Conservation (phyloP, 2,888 invertebrate species). For the Andrena bicolor region DNA sequence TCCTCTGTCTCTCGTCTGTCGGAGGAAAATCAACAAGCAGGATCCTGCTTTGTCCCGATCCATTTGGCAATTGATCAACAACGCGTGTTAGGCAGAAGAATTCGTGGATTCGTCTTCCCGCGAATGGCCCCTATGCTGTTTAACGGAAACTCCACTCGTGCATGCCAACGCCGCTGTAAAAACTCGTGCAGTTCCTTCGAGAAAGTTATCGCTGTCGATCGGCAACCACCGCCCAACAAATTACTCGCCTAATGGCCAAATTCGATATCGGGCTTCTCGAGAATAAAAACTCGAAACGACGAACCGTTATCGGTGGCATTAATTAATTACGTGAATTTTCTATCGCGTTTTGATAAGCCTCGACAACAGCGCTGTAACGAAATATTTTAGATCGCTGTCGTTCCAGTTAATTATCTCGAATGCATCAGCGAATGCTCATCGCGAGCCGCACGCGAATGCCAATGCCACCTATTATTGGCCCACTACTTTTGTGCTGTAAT, state of each 20-base stretch:
- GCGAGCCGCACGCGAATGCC: constrained; percentile 28
- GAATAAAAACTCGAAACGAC: not conserved
- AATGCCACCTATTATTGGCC: constrained; percentile 11
- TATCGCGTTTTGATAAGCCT: not conserved
- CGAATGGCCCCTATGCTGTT: too few relatives aligned
- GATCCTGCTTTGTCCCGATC: constrained; percentile 18
- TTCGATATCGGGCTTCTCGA: not conserved
- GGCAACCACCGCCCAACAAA: not conserved
- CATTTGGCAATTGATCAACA: constrained; percentile 24
- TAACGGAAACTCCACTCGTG: too few relatives aligned
- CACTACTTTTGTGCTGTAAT: not conserved
- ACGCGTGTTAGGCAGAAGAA: not conserved
- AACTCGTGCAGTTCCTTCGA: too few relatives aligned
- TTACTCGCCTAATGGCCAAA: not conserved
- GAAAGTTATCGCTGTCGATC: too few relatives aligned
- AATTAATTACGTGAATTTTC: constrained; percentile 24
- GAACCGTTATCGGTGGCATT: not conserved
- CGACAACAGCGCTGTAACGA: not conserved
- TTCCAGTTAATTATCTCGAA: constrained; percentile 27
- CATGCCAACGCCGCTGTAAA: too few relatives aligned
- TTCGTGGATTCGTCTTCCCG: not conserved
- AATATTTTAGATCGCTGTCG: constrained; percentile 8
- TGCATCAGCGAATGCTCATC: constrained; percentile 7
- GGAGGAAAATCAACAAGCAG: constrained; percentile 57
- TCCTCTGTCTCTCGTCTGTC: constrained; percentile 63